These are phyloP conservation scores for Tachysurus fulvidraco DNA, from an alignment of 2,113 vertebrate species.

Conservation along the genomic window DNA sequence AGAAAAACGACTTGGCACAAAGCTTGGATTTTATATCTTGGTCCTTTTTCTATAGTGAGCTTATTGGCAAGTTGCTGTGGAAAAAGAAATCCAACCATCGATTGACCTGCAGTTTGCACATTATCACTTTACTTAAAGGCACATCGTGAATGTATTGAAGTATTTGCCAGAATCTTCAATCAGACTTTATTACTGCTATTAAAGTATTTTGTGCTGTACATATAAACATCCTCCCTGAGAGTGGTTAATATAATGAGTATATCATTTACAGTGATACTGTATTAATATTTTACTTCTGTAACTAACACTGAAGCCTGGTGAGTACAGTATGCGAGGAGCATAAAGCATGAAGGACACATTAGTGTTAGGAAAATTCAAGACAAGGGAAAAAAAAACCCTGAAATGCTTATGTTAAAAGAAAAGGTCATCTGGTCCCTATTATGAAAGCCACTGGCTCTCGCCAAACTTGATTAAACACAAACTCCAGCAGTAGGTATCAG, in stretches of 20 bases:
- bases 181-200: background rate
- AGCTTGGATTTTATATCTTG: background rate
- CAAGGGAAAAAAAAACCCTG: background rate
- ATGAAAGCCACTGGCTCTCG: conserved; percentile 25
- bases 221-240: background rate
- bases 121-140: conserved; percentile 15
- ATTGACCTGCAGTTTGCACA: conserved; percentile 12
- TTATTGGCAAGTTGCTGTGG: conserved; percentile 14
- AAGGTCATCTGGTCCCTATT: conserved; percentile 43
- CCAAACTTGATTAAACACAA: conserved; percentile 42
- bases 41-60: background rate
- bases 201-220: background rate
- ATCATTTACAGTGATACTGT: background rate
- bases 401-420: conserved; percentile 34
- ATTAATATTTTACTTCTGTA: background rate
- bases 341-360: background rate
- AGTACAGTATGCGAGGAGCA: background rate
- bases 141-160: background rate
- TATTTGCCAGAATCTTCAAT: background rate
- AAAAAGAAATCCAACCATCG: conserved; percentile 1
- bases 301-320: background rate
- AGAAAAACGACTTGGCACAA: background rate
- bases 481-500: conserved; percentile 36
- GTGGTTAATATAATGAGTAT: background rate
- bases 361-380: conserved; percentile 18